Percentiles rank a stretch among this genome's conserved stretches.
These are phyloP conservation scores for Leptinotarsa texana DNA, from an alignment of 1,140 invertebrate species.

Conservation along the genomic window DNA sequence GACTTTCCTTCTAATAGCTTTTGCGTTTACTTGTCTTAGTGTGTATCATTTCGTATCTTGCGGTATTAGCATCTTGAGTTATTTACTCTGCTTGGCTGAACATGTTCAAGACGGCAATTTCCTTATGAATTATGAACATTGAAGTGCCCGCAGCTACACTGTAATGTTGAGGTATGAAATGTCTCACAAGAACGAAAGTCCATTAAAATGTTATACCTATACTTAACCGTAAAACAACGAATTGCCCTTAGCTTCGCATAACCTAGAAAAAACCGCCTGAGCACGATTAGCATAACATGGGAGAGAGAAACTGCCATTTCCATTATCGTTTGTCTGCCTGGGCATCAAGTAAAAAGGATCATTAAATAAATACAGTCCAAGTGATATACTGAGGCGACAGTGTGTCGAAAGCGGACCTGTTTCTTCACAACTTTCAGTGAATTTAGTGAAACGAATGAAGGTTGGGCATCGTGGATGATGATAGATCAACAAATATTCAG, in stretches of 20 bases:
- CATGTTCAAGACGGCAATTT: constrained; percentile 1
- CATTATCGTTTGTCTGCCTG: constrained; percentile 2
- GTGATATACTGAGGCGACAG: background rate
- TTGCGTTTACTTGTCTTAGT: background rate
- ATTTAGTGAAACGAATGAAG: no score
- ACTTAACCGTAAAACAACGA: background rate
- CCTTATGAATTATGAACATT: background rate
- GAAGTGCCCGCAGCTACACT: background rate
- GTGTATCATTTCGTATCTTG: background rate
- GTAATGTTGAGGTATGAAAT: background rate
- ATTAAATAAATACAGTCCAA: background rate
- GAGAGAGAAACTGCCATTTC: background rate
- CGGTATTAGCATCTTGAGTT: constrained; percentile 4
- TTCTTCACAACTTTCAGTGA: no score
- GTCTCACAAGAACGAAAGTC: constrained; percentile 2
- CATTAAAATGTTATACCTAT: background rate
- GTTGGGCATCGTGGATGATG: no score
- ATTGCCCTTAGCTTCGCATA: constrained; percentile 1
- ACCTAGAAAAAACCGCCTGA: background rate
- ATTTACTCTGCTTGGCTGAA: constrained; percentile 2
- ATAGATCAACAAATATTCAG: no score
- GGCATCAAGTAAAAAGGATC: background rate
- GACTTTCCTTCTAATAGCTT: no score
- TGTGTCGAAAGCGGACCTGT: background rate
- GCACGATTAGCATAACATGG: constrained; percentile 1